Base-by-base conservation (phyloP, 2,113 vertebrate genomes). In the Clarias magur region DNA sequence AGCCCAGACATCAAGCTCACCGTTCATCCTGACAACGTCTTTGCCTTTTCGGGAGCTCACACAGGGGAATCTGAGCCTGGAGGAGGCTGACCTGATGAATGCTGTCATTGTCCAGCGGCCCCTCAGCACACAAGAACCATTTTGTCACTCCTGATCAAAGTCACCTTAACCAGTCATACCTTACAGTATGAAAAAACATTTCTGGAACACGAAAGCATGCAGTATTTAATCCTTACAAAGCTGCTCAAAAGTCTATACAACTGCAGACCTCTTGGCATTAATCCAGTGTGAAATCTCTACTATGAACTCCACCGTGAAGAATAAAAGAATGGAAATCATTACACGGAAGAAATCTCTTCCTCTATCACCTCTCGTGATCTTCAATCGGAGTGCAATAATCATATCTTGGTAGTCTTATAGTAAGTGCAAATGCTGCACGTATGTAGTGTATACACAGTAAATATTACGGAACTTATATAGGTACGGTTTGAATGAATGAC, bases 81-180 rank as follows among this genome's bases (percentile, higher is more conserved):
- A 96, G 70, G 97, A 97, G 91, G 98, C 97, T 0, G 94, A 96
- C 84, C 76, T 99, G 84, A 93, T 95, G 90, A 97, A 99, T 0
- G 94, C 96, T 8, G 98, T 99, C 62, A 94, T 99, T 80, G 95
- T 98, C 89, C 98, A 99, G 93, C 96, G 96, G 91, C 95, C 96
- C 82, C 91, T 91, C 84, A 95, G 94, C 92, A 95, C 93, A 73
- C 89, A 94, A 0, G 95, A 95, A 48, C 95, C 96, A 19, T 96
- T 97, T 85, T 92, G 95, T 89, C 95, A 94, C 87, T 94, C 92
- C 68, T 95, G 91, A 90, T 93, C 90, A 85, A 83, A 54, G 86
- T 13, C 90, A 92, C 83, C 91, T 25, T 75, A 60, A 60, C 59
- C 67, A 60, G 34, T 85, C 23, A 86, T n/a, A n/a, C 34, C 53